These are phyloP conservation scores for Zaprionus bogoriensis DNA, from an alignment of 2,888 invertebrate genomes.

Conservation along the genomic window DNA sequence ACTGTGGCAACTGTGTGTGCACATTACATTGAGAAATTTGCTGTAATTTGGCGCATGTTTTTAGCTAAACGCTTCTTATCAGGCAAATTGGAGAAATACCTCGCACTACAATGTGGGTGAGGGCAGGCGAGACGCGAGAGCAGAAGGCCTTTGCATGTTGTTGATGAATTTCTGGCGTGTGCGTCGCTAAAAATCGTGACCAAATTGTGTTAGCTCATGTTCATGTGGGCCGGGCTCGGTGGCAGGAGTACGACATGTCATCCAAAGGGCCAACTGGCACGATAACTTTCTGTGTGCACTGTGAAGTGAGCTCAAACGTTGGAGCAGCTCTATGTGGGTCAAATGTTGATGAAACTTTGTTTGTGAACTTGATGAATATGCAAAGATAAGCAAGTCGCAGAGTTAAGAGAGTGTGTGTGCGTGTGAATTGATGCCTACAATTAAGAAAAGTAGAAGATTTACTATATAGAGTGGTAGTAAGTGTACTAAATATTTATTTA, in stretches of 20 bases:
- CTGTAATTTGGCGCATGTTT: slow-evolving; percentile 77
- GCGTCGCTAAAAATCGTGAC: slow-evolving; percentile 71
- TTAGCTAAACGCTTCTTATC: slow-evolving; percentile 76
- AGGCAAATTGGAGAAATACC: slow-evolving; percentile 74
- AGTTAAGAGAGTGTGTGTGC: not conserved
- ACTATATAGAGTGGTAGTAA: not conserved
- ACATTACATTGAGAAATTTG: slow-evolving; percentile 74
- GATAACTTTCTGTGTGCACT: slow-evolving; percentile 38
- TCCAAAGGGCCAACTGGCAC: slow-evolving; percentile 51
- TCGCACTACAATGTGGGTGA: too few relatives aligned
- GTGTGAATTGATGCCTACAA: not conserved
- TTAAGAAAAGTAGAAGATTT: not conserved
- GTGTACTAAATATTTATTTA: too few relatives aligned
- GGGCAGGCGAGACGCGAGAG: not conserved
- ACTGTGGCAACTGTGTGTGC: slow-evolving; percentile 19
- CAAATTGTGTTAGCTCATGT: slow-evolving; percentile 74
- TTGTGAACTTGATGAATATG: slow-evolving; percentile 37
- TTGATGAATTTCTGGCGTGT: slow-evolving; percentile 76
- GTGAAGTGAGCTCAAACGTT: slow-evolving; percentile 57
- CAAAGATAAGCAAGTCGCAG: not conserved
- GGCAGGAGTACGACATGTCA: slow-evolving; percentile 27
- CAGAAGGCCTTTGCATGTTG: slow-evolving; percentile 51
- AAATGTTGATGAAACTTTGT: slow-evolving; percentile 27
- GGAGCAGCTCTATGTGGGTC: slow-evolving; percentile 51
- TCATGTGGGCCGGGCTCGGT: not conserved